Evolutionary conservation across 2,888 invertebrate species (phyloP).

Genomic region (Protodeltote pygarga): DNA sequence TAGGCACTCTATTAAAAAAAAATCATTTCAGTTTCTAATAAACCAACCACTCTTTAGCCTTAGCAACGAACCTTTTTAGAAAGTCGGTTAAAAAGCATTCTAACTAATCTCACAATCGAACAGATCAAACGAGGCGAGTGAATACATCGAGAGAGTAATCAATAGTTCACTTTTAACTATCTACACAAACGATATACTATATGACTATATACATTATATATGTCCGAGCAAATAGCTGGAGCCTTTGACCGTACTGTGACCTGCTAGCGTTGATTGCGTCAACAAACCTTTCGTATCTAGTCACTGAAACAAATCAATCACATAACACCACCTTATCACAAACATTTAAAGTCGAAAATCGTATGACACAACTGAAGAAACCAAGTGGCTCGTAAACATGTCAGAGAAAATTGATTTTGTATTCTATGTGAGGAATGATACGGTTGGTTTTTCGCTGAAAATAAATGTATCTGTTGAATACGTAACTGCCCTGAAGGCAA

Average conservation of each 20-base stretch:
- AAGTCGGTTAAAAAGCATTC: no score
- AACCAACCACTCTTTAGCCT: no score
- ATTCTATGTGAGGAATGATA: not conserved
- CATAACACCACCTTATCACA: conserved; percentile 11
- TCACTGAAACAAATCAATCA: conserved; percentile 12
- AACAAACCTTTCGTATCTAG: conserved; percentile 47
- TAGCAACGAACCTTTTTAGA: no score
- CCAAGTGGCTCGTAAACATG: conserved; percentile 8
- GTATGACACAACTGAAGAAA: not conserved
- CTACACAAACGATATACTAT: conserved; percentile 20
- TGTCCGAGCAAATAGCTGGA: conserved; percentile 41
- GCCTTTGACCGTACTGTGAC: conserved; percentile 51
- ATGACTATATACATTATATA: conserved; percentile 6
- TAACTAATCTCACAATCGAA: no score
- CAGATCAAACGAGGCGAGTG: not conserved
- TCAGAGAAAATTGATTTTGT: conserved; percentile 12
- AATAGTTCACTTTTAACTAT: conserved; percentile 20
- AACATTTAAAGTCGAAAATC: conserved; percentile 11
- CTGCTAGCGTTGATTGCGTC: conserved; percentile 56
- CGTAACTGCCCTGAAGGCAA: conserved; percentile 66
- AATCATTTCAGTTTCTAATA: no score
- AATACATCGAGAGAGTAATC: conserved; percentile 13
- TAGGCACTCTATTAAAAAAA: no score
- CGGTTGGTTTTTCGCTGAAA: conserved; percentile 29
- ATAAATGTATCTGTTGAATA: conserved; percentile 47